Conservation (phyloP, 2,113 vertebrate species). For the Paraplagusia blochii region DNA sequence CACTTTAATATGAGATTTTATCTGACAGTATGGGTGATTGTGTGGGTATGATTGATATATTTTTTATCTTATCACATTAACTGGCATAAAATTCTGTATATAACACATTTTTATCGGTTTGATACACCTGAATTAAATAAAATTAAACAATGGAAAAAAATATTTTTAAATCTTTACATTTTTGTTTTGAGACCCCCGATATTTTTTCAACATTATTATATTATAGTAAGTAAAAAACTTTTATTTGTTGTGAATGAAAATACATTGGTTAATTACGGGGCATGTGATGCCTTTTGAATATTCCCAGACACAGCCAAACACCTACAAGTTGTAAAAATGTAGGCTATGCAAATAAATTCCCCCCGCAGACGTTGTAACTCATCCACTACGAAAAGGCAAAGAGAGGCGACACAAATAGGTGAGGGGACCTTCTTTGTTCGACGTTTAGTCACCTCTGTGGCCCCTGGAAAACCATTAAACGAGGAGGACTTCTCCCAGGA, state of each 20-base stretch:
- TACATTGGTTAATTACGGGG: background rate
- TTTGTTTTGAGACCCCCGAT: too few relatives aligned
- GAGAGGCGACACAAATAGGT: slow-evolving; percentile 41
- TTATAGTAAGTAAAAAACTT: background rate
- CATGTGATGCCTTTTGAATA: background rate
- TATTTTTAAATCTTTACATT: too few relatives aligned
- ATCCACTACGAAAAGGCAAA: slow-evolving; percentile 36
- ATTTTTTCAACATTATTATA: too few relatives aligned
- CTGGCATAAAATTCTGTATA: too few relatives aligned
- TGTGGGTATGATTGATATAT: too few relatives aligned
- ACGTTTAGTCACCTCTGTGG: slow-evolving; percentile 64
- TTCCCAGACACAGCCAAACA: background rate
- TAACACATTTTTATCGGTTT: too few relatives aligned
- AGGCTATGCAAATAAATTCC: slow-evolving; percentile 41
- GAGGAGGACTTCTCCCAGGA: slow-evolving; percentile 70
- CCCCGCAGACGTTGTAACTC: slow-evolving; percentile 38
- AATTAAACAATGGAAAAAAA: too few relatives aligned
- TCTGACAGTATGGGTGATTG: too few relatives aligned
- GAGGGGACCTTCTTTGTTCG: slow-evolving; percentile 59
- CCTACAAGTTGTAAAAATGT: slow-evolving; percentile 42
- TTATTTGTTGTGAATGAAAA: background rate
- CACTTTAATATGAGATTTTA: background rate
- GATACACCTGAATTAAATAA: too few relatives aligned
- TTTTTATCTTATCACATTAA: too few relatives aligned
- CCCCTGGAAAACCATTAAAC: slow-evolving; percentile 72